Evolutionary conservation across 2,113 vertebrate species (phyloP), one percentile per base, ranked within the genome.

Genomic region (Turnix velox): DNA sequence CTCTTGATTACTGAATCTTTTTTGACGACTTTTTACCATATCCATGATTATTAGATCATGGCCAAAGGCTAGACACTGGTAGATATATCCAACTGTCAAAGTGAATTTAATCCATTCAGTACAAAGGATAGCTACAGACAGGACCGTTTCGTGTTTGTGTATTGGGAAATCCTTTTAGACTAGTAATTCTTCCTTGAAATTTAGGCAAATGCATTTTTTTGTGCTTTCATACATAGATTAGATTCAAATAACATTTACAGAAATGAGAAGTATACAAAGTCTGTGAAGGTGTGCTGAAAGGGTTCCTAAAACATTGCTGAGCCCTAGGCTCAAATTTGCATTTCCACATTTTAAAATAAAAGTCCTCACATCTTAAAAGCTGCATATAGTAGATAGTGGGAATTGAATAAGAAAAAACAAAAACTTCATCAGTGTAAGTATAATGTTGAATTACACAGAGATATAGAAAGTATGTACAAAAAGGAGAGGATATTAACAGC

Each of bases 41-140:
- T 68, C 92, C 82, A 87, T 73, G 84, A 94, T 97, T 96, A 96
- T 96, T 61, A 96, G 95, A 97, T 96, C 84, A 88, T 95, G 55
- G 88, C 95, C 95, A 95, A 45, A 66, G 96, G 93, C 92, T 77
- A 97, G 55, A 88, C 77, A 83, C 87, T 95, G 75, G 88, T 96
- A 96, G 72, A 94, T 86, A 92, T 86, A 96, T 91, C 68, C 93
- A 96, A 82, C 92, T 97, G 94, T 97, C 96, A 97, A 92, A 96
- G 88, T 84, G 48, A 90, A 97, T 97, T 97, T 87, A 81, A 94
- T 96, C 88, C 91, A 90, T 84, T 97, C 90, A 94, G 89, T 39
- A 97, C 82, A 88, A 69, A 91, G 81, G 71, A 96, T 49, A 94
- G 93, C 66, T 90, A 86, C 4, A 84, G 90, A 96, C 83, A 90